A percentile compares a stretch with the other conserved stretches of the same genome.
phyloP scores from a whole-genome alignment of 1,140 invertebrate species.

The Apolygus lucorum region DNA sequence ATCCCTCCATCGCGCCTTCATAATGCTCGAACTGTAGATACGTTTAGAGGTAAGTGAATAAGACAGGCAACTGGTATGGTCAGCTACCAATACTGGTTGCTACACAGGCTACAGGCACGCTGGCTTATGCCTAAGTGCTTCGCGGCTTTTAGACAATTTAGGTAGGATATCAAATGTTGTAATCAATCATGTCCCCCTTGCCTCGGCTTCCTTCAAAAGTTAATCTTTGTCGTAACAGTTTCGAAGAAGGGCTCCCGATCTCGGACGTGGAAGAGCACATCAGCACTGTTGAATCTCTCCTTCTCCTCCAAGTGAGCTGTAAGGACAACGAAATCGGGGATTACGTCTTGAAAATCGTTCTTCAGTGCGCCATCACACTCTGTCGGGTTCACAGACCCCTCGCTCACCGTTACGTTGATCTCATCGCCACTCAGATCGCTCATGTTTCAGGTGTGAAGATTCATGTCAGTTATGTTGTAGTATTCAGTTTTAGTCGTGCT shows the following conservation, averaged over 20 bases:
- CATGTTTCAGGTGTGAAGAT: conserved; percentile 18
- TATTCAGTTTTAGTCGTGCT: background rate
- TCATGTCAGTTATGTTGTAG: background rate
- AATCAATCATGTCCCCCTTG: background rate
- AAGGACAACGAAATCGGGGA: conserved; percentile 25
- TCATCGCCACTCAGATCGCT: conserved; percentile 39
- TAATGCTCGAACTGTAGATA: too few relatives aligned
- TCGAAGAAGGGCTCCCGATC: conserved; percentile 53
- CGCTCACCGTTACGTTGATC: conserved; percentile 53
- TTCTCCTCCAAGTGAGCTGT: conserved; percentile 48
- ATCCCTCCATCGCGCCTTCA: too few relatives aligned
- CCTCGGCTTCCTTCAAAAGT: background rate
- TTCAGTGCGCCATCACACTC: conserved; percentile 60
- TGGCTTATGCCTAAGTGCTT: too few relatives aligned
- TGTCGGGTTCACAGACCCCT: conserved; percentile 51
- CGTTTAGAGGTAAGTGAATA: too few relatives aligned
- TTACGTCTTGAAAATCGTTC: conserved; percentile 45
- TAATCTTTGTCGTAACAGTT: conserved; percentile 37
- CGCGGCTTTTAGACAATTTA: too few relatives aligned
- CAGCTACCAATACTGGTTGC: too few relatives aligned
- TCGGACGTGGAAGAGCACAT: conserved; percentile 45
- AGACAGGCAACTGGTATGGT: too few relatives aligned
- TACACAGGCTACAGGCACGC: too few relatives aligned
- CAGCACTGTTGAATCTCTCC: conserved; percentile 57
- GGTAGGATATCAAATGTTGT: too few relatives aligned